Evolutionary conservation across 53 echinoderm and acorn worm genomes (phyloP).

Genomic region (Echinarachnius parma): DNA sequence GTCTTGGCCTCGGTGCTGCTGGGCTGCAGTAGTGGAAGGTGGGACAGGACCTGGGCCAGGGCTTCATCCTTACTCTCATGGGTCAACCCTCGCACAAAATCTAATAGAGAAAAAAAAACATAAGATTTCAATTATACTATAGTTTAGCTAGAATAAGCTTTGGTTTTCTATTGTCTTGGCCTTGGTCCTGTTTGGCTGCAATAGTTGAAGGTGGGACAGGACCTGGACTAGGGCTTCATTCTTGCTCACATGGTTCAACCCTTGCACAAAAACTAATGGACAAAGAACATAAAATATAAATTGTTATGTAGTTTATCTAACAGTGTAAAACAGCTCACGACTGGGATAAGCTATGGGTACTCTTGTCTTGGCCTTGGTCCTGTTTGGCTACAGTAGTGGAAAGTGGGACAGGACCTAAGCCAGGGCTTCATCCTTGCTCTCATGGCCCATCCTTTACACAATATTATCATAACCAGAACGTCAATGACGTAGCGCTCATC

Average conservation of each 20-base stretch:
- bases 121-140: too few relatives aligned
- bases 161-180: too few relatives aligned
- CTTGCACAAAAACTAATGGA: constrained; percentile 70
- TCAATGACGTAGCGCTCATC: too few relatives aligned
- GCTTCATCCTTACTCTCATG: constrained; percentile 80
- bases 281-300: not conserved
- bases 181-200: constrained; percentile 83
- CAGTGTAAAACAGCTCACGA: not conserved
- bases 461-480: too few relatives aligned
- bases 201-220: constrained; percentile 82
- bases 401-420: constrained; percentile 83
- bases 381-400: constrained; percentile 86
- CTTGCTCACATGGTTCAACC: constrained; percentile 75
- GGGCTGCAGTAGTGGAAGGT: constrained; percentile 89
- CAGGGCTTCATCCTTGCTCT: constrained; percentile 78
- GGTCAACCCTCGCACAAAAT: constrained; percentile 75
- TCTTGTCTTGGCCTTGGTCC: constrained; percentile 80
- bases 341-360: constrained; percentile 87
- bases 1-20: constrained; percentile 87
- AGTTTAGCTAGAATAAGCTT: too few relatives aligned
- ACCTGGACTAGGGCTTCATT: constrained; percentile 75
- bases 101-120: constrained; percentile 27
- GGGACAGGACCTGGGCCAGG: constrained; percentile 73
- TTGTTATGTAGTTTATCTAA: too few relatives aligned
- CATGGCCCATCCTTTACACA: constrained; percentile 70